Conservation (phyloP, 2,888 invertebrate genomes). For the Papilio protenor region DNA sequence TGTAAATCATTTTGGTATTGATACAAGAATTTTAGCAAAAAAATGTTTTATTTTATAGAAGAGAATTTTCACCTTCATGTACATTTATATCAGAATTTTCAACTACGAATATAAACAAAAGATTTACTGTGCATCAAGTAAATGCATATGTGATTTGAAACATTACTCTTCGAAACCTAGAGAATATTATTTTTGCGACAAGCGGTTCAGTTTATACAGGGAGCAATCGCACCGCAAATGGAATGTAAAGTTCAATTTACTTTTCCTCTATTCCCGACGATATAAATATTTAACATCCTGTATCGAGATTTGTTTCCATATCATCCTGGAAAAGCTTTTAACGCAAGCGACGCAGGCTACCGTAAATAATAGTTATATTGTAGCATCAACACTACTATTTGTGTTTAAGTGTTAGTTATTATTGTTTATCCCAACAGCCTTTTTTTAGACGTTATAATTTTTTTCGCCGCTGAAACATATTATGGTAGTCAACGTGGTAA, state of each 20-base stretch:
- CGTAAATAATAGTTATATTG: background rate
- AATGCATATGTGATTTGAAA: background rate
- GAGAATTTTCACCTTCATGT: background rate
- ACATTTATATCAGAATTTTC: background rate
- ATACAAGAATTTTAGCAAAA: constrained; percentile 29
- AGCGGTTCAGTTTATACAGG: constrained; percentile 38
- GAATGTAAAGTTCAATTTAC: constrained; percentile 53
- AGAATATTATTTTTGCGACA: constrained; percentile 46
- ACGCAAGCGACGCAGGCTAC: background rate
- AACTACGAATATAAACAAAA: too few relatives aligned
- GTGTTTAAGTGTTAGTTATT: too few relatives aligned
- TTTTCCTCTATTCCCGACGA: constrained; percentile 43
- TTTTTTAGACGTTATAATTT: too few relatives aligned
- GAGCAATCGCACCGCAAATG: constrained; percentile 47
- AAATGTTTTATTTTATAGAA: background rate
- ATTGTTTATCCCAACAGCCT: too few relatives aligned
- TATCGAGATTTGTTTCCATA: constrained; percentile 38
- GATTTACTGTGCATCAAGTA: background rate
- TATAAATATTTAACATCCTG: constrained; percentile 47
- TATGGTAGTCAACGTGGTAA: too few relatives aligned
- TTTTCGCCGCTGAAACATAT: too few relatives aligned
- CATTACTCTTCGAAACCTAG: background rate
- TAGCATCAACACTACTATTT: too few relatives aligned
- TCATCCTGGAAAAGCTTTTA: background rate
- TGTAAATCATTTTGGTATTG: constrained; percentile 25